Percentiles rank a stretch among this genome's conserved stretches.
phyloP scores from a whole-genome alignment of 2,888 invertebrate genomes.

The Cryptosula pallasiana region DNA sequence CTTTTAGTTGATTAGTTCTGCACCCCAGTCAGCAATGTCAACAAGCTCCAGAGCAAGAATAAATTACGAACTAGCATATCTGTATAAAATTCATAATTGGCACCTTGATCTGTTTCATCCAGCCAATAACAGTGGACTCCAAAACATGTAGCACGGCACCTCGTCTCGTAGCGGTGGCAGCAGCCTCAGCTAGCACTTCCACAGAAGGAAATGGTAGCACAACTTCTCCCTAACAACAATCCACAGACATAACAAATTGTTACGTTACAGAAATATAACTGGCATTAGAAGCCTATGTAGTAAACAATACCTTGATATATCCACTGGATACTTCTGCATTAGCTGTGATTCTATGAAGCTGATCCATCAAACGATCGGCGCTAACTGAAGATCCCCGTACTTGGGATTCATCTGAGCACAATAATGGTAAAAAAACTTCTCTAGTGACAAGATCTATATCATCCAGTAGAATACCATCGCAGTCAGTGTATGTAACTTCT shows the following conservation, averaged over 20 bases:
- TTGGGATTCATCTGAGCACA: conserved; percentile 43
- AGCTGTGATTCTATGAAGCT: conserved; percentile 51
- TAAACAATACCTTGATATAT: conserved; percentile 47
- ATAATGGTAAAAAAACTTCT: conserved; percentile 50
- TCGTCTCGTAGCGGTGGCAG: conserved; percentile 41
- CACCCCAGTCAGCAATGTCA: no score
- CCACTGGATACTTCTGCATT: conserved; percentile 48
- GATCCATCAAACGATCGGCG: conserved; percentile 51
- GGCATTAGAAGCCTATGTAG: no score
- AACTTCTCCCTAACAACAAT: conserved; percentile 39
- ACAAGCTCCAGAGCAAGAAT: no score
- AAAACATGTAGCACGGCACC: conserved; percentile 50
- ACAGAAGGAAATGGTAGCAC: conserved; percentile 50
- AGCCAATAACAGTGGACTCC: conserved; percentile 51
- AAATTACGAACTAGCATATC: no score
- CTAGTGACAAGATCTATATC: conserved; percentile 47
- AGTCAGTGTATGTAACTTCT: conserved; percentile 50
- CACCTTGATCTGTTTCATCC: conserved; percentile 54
- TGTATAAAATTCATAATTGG: no score
- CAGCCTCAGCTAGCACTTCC: conserved; percentile 51
- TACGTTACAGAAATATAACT: no score
- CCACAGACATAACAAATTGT: not conserved
- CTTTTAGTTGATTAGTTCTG: no score
- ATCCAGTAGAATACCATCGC: conserved; percentile 41
- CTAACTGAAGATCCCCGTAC: conserved; percentile 36